Evolutionary conservation across 92 coral and sea anemone genomes (phyloP).

Genomic region (Palythoa caribaeorum): DNA sequence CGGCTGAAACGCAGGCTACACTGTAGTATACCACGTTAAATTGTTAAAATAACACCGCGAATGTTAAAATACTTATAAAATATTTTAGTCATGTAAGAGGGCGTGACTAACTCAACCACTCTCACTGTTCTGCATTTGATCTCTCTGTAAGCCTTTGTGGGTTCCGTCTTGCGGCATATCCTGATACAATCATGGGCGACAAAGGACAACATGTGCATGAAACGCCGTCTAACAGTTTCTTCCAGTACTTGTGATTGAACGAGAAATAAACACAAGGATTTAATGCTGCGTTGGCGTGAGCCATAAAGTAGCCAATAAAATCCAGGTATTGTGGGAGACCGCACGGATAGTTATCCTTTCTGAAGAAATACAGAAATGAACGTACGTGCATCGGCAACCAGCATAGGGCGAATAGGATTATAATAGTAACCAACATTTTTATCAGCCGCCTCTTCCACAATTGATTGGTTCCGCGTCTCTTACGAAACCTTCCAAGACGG

Average conservation of each 20-base stretch:
- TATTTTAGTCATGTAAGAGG: no score
- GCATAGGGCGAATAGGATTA: slow-evolving; percentile 30
- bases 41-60: no score
- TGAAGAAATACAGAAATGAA: slow-evolving; percentile 44
- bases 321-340: slow-evolving; percentile 31
- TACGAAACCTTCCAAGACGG: background rate
- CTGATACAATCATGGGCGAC: background rate
- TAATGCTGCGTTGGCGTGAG: slow-evolving; percentile 30
- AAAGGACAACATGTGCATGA: slow-evolving; percentile 1
- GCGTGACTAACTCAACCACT: no score
- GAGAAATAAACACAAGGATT: slow-evolving; percentile 42
- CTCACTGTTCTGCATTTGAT: no score
- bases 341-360: slow-evolving; percentile 35
- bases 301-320: slow-evolving; percentile 45
- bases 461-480: background rate
- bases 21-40: no score
- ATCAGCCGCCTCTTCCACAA: slow-evolving; percentile 43
- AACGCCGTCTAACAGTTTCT: background rate
- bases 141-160: background rate
- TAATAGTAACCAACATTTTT: slow-evolving; percentile 24
- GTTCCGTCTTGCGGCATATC: background rate
- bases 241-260: slow-evolving; percentile 27
- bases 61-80: no score
- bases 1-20: no score
- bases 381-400: slow-evolving; percentile 54